These are phyloP conservation scores for Bryconaethiops microstoma DNA, from an alignment of 2,797 vertebrate species.

Conservation along the genomic window DNA sequence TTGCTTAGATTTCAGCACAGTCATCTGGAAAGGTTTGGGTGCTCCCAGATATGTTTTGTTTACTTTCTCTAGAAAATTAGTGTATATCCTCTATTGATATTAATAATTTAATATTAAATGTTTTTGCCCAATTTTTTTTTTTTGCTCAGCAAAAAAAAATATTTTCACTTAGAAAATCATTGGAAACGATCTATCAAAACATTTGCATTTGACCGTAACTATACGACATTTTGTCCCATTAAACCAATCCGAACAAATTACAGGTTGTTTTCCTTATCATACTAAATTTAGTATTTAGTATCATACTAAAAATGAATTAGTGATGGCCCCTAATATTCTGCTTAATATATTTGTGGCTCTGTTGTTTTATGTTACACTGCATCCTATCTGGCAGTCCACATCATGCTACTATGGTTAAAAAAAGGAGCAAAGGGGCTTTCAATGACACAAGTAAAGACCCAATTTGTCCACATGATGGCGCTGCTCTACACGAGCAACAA, in stretches of 20 bases:
- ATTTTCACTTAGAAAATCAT: too few relatives aligned
- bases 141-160: too few relatives aligned
- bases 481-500: slow-evolving; percentile 24
- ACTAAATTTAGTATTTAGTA: background rate
- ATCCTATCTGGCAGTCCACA: background rate
- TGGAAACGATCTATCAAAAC: too few relatives aligned
- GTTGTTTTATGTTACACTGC: background rate
- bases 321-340: background rate
- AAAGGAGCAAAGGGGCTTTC: background rate
- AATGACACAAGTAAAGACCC: background rate
- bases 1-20: too few relatives aligned
- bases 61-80: too few relatives aligned
- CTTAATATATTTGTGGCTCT: background rate
- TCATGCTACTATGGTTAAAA: background rate
- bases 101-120: too few relatives aligned
- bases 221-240: too few relatives aligned
- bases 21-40: too few relatives aligned
- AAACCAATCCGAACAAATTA: background rate
- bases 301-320: background rate
- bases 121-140: too few relatives aligned
- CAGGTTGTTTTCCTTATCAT: background rate
- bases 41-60: too few relatives aligned
- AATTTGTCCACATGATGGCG: slow-evolving; percentile 43
- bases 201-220: too few relatives aligned
- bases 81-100: too few relatives aligned